Base-by-base conservation (phyloP, 2,797 vertebrate species). In the Neosilurus hyrtlii region DNA sequence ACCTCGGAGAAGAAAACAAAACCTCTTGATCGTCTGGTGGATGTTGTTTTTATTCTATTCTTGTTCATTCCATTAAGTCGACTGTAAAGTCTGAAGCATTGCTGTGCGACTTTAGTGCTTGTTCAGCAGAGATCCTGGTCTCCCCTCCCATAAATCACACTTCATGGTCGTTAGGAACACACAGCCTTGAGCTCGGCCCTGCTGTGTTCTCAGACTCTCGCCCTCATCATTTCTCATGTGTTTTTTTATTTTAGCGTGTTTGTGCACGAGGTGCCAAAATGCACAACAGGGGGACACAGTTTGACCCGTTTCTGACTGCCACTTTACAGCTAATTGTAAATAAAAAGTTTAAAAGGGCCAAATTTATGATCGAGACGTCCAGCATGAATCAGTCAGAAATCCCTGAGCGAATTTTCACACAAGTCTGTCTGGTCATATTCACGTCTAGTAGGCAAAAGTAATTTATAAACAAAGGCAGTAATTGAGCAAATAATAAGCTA, bases 121-220 rank as follows among this genome's bases (percentile, higher is more conserved):
- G 66, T 70, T 70, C 66, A 80, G 66, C 81, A 82, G 30, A 37
- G 63, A 68, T 75, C 54, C 73, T 57, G 73, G 22, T 37, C 30
- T 49, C n/a, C 30, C 20, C 3, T 35, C n/a, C 43, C 12, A 10
- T 71, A 71, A 75, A 82, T 82, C 71, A 63, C 9, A 26, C 35
- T 77, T 83, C 72, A 79, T 1, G 75, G 71, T 35, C 49, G 43
- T 74, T 37, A 65, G 63, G 35, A 51, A n/a, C 22, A 35, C 43
- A 74, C 54, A 56, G 81, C 82, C 80, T 83, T 84, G 67, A 82
- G 84, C 57, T 76, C 56, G 26, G 51, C 56, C 67, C 68, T 56
- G 43, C 74, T 66, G 30, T 9, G 66, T 67, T n/a, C n/a, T 51
- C 59, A 1, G 51, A 24, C 56, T 80, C 82, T 7, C 5, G 10